phyloP scores from a whole-genome alignment of 2,113 vertebrate genomes.

The Mesoclemmys tuberculata region DNA sequence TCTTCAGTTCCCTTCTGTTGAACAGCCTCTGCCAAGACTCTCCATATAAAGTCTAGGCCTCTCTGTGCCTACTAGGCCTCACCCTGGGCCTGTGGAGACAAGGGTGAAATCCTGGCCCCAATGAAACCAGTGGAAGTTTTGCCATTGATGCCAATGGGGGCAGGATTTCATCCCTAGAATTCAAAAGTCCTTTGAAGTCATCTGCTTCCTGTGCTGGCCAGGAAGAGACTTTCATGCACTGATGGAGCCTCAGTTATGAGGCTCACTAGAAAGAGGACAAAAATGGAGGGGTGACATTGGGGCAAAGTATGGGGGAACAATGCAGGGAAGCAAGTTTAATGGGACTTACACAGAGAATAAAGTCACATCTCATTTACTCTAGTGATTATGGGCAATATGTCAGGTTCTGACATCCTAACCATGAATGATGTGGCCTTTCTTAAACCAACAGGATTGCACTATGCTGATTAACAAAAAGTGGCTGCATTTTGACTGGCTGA shows the following conservation, averaged over 20 bases:
- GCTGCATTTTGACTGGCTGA: background rate
- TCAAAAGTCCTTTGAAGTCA: background rate
- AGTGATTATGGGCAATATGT: background rate
- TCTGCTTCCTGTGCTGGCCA: background rate
- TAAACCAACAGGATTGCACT: background rate
- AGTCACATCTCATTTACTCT: background rate
- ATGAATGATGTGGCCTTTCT: background rate
- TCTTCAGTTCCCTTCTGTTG: background rate
- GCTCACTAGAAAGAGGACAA: background rate
- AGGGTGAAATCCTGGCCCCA: background rate
- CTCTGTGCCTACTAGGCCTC: background rate
- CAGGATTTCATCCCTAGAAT: background rate
- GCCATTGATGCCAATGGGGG: background rate
- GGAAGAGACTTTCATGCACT: background rate
- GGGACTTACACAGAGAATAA: background rate
- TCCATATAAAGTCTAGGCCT: background rate
- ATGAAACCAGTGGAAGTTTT: background rate
- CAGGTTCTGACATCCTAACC: background rate
- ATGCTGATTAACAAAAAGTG: background rate
- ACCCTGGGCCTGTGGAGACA: accelerated
- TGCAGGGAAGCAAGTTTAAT: background rate
- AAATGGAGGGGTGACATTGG: background rate
- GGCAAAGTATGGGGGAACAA: background rate
- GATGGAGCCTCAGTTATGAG: background rate
- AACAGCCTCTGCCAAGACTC: background rate